Base-by-base conservation (phyloP, 2,888 invertebrate species). In the Meiosimyza platycephala region DNA sequence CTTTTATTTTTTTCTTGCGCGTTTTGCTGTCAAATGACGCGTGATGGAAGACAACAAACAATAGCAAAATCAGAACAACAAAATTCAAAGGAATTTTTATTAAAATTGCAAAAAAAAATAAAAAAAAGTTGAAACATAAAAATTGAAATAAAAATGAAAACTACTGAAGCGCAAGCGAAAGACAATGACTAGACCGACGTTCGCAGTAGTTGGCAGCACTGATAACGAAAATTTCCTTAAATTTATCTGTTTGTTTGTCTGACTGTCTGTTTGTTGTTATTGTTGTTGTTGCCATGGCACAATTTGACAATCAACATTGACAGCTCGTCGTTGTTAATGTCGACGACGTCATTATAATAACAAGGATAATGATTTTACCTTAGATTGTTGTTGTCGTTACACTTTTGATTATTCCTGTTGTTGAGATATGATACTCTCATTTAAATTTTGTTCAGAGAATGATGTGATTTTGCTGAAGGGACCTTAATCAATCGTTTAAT, bases 11-110 rank as follows among this genome's bases (percentile, higher is more conserved):
- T 47, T 1, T 48, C 47, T 48, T 22, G 28, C 6, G 15, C 5
- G 50, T 51, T 64, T 47, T 50, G 18, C 64, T 50, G 48, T 50
- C 64, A 48, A 63, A 63, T 63, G 63, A 63, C 63, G 48, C 48
- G 16, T 63, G 16, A 47, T 48, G 15, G 47, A 40, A 18, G 9
- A 47, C 15, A 40, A 63, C 40, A 13, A 15, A 15, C 64, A 64
- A 22, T 12, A 16, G 12, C 9, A 63, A 63, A 50, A 18, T 16
- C 6, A 28, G 59, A 63, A 40, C 63, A 47, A 16, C 48, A 28
- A 28, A 28, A 16, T 63, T 16, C 33, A 33, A 16, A 63, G 1
- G 63, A 63, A 63, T 51, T 18, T 22, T 62, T 15, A 16, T 62
- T 50, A n/a, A 40, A n/a, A 47, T 16, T 28, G 28, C 13, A 62